Evolutionary conservation across 2,113 vertebrate genomes (phyloP).

Genomic region (Bubalus kerabau): DNA sequence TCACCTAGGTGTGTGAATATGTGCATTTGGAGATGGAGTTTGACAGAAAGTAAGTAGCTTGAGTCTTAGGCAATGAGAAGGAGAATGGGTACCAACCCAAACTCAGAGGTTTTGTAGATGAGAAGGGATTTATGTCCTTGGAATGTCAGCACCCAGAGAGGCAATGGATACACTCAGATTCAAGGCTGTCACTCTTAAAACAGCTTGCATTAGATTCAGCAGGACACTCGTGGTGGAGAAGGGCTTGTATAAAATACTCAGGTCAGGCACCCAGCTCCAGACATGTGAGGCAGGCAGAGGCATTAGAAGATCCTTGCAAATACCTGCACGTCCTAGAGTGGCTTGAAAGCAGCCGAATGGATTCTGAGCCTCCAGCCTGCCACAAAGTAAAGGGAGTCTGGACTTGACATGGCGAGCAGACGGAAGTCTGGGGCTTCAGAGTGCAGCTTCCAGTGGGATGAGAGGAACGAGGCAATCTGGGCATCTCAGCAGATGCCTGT

Average conservation of each 20-base stretch:
- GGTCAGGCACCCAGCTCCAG: not conserved
- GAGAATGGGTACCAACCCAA: fast-evolving
- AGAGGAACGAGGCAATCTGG: no score
- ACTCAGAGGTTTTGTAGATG: not conserved
- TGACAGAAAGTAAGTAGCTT: not conserved
- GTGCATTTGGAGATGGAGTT: not conserved
- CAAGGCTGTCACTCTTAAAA: not conserved
- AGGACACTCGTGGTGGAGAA: fast-evolving
- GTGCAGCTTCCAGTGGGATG: not conserved
- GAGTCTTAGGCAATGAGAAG: not conserved
- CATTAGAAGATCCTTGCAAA: not conserved
- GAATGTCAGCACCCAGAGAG: not conserved
- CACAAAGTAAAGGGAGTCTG: fast-evolving
- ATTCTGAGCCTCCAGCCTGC: no score
- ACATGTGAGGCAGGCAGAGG: not conserved
- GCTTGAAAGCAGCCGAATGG: not conserved
- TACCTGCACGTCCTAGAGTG: fast-evolving
- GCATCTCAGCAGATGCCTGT: not conserved
- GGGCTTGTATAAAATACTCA: not conserved
- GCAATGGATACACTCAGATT: not conserved
- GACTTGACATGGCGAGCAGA: not conserved
- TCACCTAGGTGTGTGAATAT: not conserved
- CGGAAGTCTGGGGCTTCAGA: no score
- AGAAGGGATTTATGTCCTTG: not conserved
- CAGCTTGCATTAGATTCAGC: no score